phyloP scores from a whole-genome alignment of 2,113 vertebrate species.

The Marmota flaviventris region DNA sequence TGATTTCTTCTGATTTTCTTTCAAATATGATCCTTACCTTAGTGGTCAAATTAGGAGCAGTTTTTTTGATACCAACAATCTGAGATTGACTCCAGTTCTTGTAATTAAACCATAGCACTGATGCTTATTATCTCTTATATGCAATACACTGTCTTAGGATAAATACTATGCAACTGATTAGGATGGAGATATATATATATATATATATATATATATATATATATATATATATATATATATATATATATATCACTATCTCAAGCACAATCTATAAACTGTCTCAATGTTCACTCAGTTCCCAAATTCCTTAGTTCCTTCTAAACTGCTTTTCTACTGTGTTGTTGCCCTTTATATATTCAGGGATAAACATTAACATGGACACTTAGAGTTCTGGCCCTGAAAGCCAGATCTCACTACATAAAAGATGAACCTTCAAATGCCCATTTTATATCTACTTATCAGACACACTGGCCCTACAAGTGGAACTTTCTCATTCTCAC shows the following conservation, averaged over 20 bases:
- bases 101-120: background rate
- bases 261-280: background rate
- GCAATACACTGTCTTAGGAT: background rate
- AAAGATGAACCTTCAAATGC: background rate
- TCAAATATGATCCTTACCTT: background rate
- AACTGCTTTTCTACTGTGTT: background rate
- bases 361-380: background rate
- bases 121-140: background rate
- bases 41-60: background rate
- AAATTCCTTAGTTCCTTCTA: background rate
- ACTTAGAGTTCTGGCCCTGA: background rate
- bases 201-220: too few species aligned
- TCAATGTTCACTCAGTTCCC: background rate
- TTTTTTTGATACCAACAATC: background rate
- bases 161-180: background rate
- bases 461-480: background rate
- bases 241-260: background rate
- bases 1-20: conserved; percentile 52
- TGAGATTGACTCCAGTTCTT: background rate
- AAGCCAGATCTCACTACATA: background rate
- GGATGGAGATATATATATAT: background rate
- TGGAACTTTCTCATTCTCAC: background rate
- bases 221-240: too few species aligned
- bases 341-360: background rate
- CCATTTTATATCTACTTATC: background rate